Conservation (phyloP, 2,797 vertebrate genomes). For the Danio albolineatus region DNA sequence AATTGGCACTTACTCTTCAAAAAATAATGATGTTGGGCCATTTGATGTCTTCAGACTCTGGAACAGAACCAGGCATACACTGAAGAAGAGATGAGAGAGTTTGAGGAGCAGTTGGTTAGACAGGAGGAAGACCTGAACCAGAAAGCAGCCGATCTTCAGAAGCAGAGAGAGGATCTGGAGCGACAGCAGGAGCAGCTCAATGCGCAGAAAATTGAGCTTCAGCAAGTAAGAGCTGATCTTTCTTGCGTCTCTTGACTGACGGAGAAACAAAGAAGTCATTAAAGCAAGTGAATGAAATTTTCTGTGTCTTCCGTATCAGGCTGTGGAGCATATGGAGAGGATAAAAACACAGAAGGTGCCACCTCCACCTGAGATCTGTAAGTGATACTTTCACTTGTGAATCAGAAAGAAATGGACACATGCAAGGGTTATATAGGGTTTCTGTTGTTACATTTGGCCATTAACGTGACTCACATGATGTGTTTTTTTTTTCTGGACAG, state of each 20-base stretch:
- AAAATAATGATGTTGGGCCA: background rate
- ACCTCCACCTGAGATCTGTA: constrained; percentile 81
- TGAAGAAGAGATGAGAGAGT: constrained; percentile 93
- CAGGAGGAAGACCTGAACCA: constrained; percentile 89
- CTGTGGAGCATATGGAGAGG: constrained; percentile 93
- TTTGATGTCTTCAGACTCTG: constrained; percentile 82
- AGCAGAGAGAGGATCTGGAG: constrained; percentile 91
- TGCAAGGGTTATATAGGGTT: no score
- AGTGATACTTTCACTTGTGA: constrained; percentile 58
- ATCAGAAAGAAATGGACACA: background rate
- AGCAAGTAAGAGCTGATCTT: constrained; percentile 80
- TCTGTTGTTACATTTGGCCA: background rate
- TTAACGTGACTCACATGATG: background rate
- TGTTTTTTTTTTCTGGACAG: background rate
- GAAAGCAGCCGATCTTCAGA: constrained; percentile 88
- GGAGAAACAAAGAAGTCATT: background rate
- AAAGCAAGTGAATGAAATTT: background rate
- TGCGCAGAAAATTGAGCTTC: constrained; percentile 90
- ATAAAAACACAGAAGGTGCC: constrained; percentile 86
- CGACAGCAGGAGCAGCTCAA: constrained; percentile 92
- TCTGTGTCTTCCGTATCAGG: constrained; percentile 74
- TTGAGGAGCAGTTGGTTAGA: constrained; percentile 88
- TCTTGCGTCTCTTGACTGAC: background rate
- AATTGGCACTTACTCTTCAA: background rate
- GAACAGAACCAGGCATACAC: constrained; percentile 94